Evolutionary conservation across 2,888 invertebrate genomes (phyloP).

Genomic region (Dioctria linearis): DNA sequence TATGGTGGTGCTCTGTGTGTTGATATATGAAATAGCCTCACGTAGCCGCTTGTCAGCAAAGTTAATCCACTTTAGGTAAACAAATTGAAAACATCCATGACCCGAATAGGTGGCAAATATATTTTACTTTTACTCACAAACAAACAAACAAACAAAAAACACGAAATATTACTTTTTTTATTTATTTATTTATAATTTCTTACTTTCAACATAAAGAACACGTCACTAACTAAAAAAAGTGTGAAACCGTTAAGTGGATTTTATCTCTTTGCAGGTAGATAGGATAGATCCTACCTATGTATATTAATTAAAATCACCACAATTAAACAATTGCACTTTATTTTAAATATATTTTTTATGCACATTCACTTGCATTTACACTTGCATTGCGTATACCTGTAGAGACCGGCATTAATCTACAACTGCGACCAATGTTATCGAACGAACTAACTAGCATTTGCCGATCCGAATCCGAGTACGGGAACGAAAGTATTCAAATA

Average conservation of each 20-base stretch:
- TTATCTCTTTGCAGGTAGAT: background rate
- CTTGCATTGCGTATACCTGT: too few species aligned
- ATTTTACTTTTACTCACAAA: background rate
- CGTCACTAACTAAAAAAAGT: constrained; percentile 7
- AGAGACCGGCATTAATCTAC: constrained; percentile 1
- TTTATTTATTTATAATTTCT: too few species aligned
- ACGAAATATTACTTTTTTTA: too few species aligned
- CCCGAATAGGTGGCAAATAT: constrained; percentile 31
- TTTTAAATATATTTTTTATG: background rate
- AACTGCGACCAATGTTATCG: constrained; percentile 16
- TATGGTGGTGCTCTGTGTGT: background rate
- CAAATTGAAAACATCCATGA: constrained; percentile 49
- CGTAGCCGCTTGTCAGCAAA: constrained; percentile 39
- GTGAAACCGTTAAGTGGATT: constrained; percentile 25
- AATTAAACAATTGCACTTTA: background rate
- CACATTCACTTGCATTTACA: constrained; percentile 19
- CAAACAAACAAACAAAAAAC: too few species aligned
- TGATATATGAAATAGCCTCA: constrained; percentile 31
- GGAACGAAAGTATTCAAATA: too few species aligned
- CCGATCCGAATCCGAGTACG: background rate
- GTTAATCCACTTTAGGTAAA: constrained; percentile 51
- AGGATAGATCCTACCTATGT: background rate
- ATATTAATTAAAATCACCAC: background rate
- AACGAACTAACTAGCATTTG: background rate
- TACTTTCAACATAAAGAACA: background rate